phyloP scores from a whole-genome alignment of 2,113 vertebrate genomes.

The Hoplias malabaricus region DNA sequence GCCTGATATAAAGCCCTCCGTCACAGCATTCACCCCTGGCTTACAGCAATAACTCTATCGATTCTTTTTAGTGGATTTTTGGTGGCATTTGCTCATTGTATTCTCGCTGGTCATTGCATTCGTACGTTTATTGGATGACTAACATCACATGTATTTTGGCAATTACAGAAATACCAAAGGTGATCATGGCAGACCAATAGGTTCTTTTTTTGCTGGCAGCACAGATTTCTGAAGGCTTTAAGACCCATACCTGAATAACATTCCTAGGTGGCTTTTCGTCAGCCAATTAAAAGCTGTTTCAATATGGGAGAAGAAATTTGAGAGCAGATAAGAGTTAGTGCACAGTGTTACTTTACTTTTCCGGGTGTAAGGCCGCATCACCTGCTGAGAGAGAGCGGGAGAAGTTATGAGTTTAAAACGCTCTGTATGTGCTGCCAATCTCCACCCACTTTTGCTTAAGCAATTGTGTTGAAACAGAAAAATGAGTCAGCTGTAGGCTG shows the following conservation, averaged over 20 bases:
- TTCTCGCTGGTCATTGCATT: slow-evolving; percentile 5
- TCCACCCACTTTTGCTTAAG: slow-evolving; percentile 49
- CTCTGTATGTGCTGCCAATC: slow-evolving; percentile 23
- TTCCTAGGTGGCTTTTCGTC: slow-evolving; percentile 26
- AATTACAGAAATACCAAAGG: slow-evolving; percentile 29
- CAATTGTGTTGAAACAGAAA: slow-evolving; percentile 53
- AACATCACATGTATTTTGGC: slow-evolving; percentile 4
- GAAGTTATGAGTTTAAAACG: slow-evolving; percentile 1
- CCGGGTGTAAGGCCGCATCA: slow-evolving; percentile 52
- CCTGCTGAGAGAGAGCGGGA: neutral
- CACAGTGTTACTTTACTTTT: slow-evolving; percentile 32
- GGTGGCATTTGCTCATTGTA: slow-evolving; percentile 43
- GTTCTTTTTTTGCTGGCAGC: neutral
- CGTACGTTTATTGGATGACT: slow-evolving; percentile 33
- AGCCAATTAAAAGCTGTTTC: slow-evolving; percentile 43
- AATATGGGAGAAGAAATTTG: slow-evolving; percentile 45
- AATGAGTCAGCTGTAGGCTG: slow-evolving; percentile 39
- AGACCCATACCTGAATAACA: slow-evolving; percentile 28
- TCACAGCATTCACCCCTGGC: neutral
- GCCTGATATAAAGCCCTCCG: neutral
- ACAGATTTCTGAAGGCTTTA: neutral
- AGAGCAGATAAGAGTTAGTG: neutral
- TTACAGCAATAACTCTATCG: slow-evolving; percentile 11
- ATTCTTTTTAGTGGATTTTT: slow-evolving; percentile 39
- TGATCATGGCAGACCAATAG: neutral